Base-by-base conservation (phyloP, 2,888 invertebrate species). In the Acronicta leporina region DNA sequence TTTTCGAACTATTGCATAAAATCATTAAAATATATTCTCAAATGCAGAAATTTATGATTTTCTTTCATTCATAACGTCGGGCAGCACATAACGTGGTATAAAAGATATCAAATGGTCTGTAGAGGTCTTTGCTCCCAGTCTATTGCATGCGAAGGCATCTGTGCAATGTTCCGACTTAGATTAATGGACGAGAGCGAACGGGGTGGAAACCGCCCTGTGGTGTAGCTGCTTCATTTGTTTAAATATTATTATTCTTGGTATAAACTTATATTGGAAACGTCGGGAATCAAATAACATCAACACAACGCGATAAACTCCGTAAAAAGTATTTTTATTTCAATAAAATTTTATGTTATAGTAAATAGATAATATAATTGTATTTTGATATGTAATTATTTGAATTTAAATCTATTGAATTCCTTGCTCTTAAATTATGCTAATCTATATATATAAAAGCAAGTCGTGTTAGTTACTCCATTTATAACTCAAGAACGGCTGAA, bases 191-290 rank as follows among this genome's bases (percentile, higher is more conserved):
- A 47, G 35, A 46, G 50, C n/a, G 52, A 63, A 38, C 55, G 50
- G 52, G 56, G 77, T 52, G 76, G 63, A 68, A 69, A 73, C 74
- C 68, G 63, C 48, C 51, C 60, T 42, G 43, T 13, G 63, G 59
- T 70, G 43, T 68, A 20, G 57, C 56, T 35, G 56, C 40, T 59
- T 75, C 66, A 75, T 75, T 75, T 75, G 77, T 67, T 74, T 66
- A 75, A 66, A 66, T 74, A 63, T 49, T 74, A 63, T 62, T 66
- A 67, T 70, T 70, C 11, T 35, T 47, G 55, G 54, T 55, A 16
- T 38, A 15, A 59, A 33, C 11, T 38, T 27, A 7, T n/a, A n/a
- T n/a, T n/a, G n/a, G n/a, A n/a, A n/a, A n/a, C n/a, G n/a, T n/a
- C n/a, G n/a, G n/a, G n/a, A n/a, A n/a, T n/a, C n/a, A n/a, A n/a